Percentiles rank a stretch among this genome's conserved stretches.
phyloP scores from a whole-genome alignment of 2,888 invertebrate genomes.

The Sisyra terminalis region DNA sequence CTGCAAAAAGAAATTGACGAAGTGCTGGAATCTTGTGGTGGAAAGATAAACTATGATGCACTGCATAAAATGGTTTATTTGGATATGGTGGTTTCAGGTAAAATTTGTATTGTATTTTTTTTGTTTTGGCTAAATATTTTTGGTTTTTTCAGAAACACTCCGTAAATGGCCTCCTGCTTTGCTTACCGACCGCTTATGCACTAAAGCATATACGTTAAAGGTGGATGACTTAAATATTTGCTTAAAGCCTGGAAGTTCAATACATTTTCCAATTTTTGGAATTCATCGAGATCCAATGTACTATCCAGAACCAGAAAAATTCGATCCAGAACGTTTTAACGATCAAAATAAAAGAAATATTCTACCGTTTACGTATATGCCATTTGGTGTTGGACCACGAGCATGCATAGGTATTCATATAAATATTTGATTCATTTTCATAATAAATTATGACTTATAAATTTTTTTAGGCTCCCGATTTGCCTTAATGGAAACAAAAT shows the following conservation, averaged over 20 bases:
- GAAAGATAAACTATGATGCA: constrained; percentile 14
- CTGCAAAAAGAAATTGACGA: too few species aligned
- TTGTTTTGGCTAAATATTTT: not conserved
- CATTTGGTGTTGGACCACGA: constrained; percentile 27
- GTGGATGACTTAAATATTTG: constrained; percentile 14
- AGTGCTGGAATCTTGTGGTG: constrained; percentile 1
- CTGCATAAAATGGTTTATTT: constrained; percentile 16
- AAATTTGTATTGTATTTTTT: too few species aligned
- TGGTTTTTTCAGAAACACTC: constrained; percentile 26
- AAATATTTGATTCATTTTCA: not conserved
- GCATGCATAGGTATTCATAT: constrained; percentile 18
- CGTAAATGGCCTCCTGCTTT: constrained; percentile 32
- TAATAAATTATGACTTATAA: not conserved
- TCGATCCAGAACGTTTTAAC: constrained; percentile 32
- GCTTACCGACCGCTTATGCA: constrained; percentile 31
- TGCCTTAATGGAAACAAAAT: constrained; percentile 6
- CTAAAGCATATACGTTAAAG: constrained; percentile 28
- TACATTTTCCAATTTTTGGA: constrained; percentile 23
- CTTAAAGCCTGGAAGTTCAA: constrained; percentile 18
- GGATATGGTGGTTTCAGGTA: constrained; percentile 19
- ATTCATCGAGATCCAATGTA: constrained; percentile 27
- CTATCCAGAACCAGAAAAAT: constrained; percentile 32
- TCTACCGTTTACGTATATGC: constrained; percentile 29
- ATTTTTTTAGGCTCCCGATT: constrained; percentile 5
- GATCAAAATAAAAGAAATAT: constrained; percentile 29